These are phyloP conservation scores for Aphelocoma coerulescens DNA, from an alignment of 2,113 vertebrate species.

Conservation along the genomic window DNA sequence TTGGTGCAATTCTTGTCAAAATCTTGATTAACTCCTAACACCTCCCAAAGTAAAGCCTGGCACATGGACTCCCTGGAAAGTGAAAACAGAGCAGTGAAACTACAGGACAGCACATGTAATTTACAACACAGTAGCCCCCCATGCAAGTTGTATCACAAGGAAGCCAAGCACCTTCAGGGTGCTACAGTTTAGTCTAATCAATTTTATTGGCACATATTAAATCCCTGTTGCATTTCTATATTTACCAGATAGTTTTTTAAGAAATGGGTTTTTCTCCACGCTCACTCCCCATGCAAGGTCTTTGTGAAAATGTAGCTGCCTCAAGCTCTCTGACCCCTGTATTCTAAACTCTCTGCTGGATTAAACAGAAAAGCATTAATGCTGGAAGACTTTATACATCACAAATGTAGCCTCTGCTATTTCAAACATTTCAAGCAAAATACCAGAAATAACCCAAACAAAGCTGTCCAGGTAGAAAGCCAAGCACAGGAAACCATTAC, in stretches of 20 bases:
- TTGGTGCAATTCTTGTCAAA: not conserved
- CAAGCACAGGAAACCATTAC: not conserved
- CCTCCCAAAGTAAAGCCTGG: not conserved
- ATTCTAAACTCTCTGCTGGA: not conserved
- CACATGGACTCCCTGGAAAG: not conserved
- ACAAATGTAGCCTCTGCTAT: not conserved
- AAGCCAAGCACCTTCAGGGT: not conserved
- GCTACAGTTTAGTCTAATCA: not conserved
- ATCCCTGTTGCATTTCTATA: not conserved
- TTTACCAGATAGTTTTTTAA: not conserved
- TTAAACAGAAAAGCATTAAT: not conserved
- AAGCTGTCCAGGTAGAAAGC: not conserved
- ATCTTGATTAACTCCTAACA: not conserved
- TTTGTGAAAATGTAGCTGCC: not conserved
- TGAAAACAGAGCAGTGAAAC: not conserved
- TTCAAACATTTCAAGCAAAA: not conserved
- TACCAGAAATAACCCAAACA: not conserved
- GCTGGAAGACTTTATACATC: not conserved
- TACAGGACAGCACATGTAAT: not conserved
- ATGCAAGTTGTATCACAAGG: fast-evolving
- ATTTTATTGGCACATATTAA: not conserved
- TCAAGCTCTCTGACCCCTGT: not conserved
- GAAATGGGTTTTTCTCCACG: not conserved
- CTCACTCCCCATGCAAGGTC: not conserved
- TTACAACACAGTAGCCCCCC: not conserved